Evolutionary conservation across 2,113 vertebrate species (phyloP).

Genomic region (Phoxinus phoxinus): DNA sequence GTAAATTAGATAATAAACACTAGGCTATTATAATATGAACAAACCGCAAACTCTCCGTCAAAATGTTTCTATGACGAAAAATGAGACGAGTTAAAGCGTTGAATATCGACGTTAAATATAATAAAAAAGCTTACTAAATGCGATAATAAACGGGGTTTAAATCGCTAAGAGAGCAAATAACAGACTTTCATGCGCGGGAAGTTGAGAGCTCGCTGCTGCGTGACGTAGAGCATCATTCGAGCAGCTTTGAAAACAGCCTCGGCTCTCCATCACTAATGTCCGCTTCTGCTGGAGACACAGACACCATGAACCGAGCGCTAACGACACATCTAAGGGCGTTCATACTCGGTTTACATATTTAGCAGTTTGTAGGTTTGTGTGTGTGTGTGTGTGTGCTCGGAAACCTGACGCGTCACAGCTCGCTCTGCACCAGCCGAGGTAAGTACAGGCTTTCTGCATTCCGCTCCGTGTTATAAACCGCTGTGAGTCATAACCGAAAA

Average conservation of each 20-base stretch:
- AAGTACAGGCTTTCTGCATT: conserved; percentile 65
- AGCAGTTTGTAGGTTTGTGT: conserved; percentile 19
- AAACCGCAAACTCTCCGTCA: background rate
- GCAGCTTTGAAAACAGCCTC: conserved; percentile 55
- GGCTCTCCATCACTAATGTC: conserved; percentile 54
- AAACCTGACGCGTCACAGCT: conserved; percentile 71
- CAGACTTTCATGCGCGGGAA: conserved; percentile 24
- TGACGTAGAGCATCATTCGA: conserved; percentile 18
- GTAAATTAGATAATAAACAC: background rate
- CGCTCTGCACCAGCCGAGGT: conserved; percentile 79
- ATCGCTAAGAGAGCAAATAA: background rate
- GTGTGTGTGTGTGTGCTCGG: conserved; percentile 63
- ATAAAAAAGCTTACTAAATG: background rate
- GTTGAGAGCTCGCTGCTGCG: conserved; percentile 16
- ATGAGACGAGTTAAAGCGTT: background rate
- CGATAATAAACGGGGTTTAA: background rate
- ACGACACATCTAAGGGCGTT: conserved; percentile 61
- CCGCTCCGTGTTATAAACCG: conserved; percentile 34
- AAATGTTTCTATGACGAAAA: background rate
- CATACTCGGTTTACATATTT: conserved; percentile 40
- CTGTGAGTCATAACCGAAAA: background rate
- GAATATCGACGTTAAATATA: background rate
- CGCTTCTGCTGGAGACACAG: conserved; percentile 70
- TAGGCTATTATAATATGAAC: background rate
- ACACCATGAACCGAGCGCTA: conserved; percentile 60